Evolutionary conservation across 2,797 vertebrate species (phyloP).

Genomic region (Lacerta viridis): DNA sequence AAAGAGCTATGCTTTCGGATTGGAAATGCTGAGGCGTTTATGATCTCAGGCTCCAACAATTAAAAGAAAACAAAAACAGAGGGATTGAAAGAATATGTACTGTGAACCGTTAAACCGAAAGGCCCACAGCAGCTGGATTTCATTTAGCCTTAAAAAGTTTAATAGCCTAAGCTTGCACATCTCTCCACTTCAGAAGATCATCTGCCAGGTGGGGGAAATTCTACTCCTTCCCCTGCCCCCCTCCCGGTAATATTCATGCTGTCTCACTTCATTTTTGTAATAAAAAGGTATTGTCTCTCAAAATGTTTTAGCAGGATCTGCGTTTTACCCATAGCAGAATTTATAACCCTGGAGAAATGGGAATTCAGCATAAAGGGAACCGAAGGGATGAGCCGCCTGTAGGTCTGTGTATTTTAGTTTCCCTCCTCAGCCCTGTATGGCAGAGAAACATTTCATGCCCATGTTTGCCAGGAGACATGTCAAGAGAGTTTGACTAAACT

Average conservation of each 20-base stretch:
- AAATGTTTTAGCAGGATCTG: conserved; percentile 35
- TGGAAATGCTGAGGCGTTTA: conserved; percentile 58
- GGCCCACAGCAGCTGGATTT: conserved; percentile 64
- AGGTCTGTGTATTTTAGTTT: background rate
- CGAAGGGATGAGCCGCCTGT: conserved; percentile 4
- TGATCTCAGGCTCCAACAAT: conserved; percentile 55
- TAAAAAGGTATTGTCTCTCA: conserved; percentile 14
- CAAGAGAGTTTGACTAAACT: background rate
- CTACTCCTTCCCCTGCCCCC: background rate
- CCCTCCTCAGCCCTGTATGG: too few relatives aligned
- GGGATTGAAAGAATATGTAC: conserved; percentile 50
- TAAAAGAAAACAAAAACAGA: conserved; percentile 64
- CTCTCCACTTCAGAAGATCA: conserved; percentile 65
- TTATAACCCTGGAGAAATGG: conserved; percentile 41
- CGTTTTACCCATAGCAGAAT: conserved; percentile 33
- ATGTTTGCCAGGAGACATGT: background rate
- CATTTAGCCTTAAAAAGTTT: conserved; percentile 64
- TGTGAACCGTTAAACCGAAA: conserved; percentile 50
- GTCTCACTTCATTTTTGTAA: conserved; percentile 31
- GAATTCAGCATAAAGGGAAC: conserved; percentile 45
- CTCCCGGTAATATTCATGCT: conserved; percentile 29
- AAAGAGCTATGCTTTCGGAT: conserved; percentile 54
- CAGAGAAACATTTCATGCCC: background rate
- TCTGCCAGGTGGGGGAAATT: conserved; percentile 58
- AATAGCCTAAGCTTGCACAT: conserved; percentile 66